These are phyloP conservation scores for Fabriciana adippe DNA, from an alignment of 2,888 invertebrate genomes.

Conservation along the genomic window DNA sequence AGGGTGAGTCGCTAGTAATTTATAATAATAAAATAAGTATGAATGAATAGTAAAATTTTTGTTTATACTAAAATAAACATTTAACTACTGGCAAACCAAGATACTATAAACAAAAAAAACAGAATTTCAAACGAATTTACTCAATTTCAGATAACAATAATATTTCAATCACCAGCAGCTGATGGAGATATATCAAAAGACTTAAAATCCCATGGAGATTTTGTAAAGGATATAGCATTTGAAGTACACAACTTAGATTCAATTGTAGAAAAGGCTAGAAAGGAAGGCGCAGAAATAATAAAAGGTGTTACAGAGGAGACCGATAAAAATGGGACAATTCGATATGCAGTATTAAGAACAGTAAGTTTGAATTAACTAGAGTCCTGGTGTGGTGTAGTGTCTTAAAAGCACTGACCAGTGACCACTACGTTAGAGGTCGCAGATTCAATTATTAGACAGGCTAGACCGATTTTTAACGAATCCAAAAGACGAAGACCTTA, in stretches of 20 bases:
- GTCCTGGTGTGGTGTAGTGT: no score
- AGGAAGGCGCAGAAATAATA: conserved; percentile 91
- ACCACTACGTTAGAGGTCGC: no score
- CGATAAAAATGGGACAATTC: conserved; percentile 90
- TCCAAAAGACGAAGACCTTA: no score
- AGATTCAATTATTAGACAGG: no score
- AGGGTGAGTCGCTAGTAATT: no score
- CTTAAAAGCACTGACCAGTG: no score
- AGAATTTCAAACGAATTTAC: conserved; percentile 27
- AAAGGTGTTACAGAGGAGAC: conserved; percentile 92
- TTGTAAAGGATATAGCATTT: conserved; percentile 97
- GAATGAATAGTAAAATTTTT: no score
- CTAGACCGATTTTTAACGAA: no score
- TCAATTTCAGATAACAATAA: conserved; percentile 89
- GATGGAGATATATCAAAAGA: conserved; percentile 87
- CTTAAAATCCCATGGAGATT: conserved; percentile 95
- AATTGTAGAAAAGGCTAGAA: conserved; percentile 90
- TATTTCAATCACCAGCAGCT: conserved; percentile 92
- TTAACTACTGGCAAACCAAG: no score
- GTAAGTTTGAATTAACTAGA: conserved; percentile 71
- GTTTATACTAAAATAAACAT: no score
- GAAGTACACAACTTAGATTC: conserved; percentile 94
- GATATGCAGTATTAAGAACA: conserved; percentile 94
- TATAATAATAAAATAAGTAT: no score
- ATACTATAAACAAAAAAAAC: background rate